Evolutionary conservation across 2,113 vertebrate genomes (phyloP), one percentile per base, ranked within the genome.

Genomic region (Diphyllodes magnificus): DNA sequence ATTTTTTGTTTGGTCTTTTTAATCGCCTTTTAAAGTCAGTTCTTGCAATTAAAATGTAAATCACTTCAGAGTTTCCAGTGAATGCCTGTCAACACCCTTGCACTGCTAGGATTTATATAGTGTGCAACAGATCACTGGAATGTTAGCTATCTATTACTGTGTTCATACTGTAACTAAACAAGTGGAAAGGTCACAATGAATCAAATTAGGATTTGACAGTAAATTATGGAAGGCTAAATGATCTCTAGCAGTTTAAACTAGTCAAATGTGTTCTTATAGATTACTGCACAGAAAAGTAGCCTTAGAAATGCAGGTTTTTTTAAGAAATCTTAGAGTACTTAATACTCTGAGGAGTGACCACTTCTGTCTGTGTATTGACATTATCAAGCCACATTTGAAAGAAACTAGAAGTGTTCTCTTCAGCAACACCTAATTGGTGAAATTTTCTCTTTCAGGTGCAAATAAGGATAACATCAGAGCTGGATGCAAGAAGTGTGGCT

Each of bases 401-500:
- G 56, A 63, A 87, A 31, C 14, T 25, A 30, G 10, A 77, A 6
- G 28, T 37, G 15, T 77, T 76, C 13, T 60, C 8, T 54, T 65
- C 59, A 79, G 12, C 14, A 70, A 22, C 13, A 20, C 10, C 3
- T 93, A 44, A 81, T 22, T 31, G 7, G 40, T 82, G 25, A 28
- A 18, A 54, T 75, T 82, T 71, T 87, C 47, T 73, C 88, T 97
- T 97, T 91, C 97, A 99, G 99, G 99, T 91, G 98, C 98, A 75
- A 99, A 99, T 97, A 99, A 99, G 93, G 99, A 99, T 97, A 99
- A 98, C 92, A 99, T 99, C 86, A 98, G 99, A 97, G 99, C 99
- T 79, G 99, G 99, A 54, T 99, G 99, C 97, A 99, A 99, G 96
- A 99, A 99, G 97, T 99, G 99, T 93, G 99, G 99, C 82, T 99